Evolutionary conservation across 2,797 vertebrate genomes (phyloP), one percentile per base, ranked within the genome.

Genomic region (Rhynchonycteris naso): DNA sequence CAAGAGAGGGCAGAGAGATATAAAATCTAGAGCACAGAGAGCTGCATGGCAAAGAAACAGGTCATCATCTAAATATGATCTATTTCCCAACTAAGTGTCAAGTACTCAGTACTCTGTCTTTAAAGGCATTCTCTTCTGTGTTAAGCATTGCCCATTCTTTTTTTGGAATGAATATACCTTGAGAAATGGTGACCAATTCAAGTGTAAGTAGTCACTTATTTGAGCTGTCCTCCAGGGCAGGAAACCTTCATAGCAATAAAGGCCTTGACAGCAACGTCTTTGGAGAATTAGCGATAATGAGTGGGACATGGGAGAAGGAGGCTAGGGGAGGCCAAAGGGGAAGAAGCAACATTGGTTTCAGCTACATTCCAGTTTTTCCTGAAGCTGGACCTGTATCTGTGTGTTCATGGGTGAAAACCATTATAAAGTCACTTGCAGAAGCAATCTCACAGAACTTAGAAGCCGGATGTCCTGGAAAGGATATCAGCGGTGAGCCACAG

Each of bases 391-490:
- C 15, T 84, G 10, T 22, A 24, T 66, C 66, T 93, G 65, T 35
- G 4, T 66, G 21, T 80, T 58, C 21, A 88, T n/a, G 5, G 28
- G 11, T 65, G 65, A 78, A 19, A 59, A 10, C 21, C n/a, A 65
- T 71, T 86, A 47, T 63, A 80, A 94, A 88, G 54, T 71, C 83
- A 71, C 91, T 93, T 95, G 7, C 21, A 88, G 87, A 94, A 88
- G 69, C 63, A 82, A 63, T 30, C 16, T 86, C 65, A 85, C 5
- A 52, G 28, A 89, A 24, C n/a, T 90, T 78, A 63, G 72, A 82
- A 92, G 88, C 68, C 78, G 88, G 76, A 88, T 92, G 56, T 90
- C 79, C 76, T 47, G 14, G 66, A 56, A 95, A 93, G 50, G 61
- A 84, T 86, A 35, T 72, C 47, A 86, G 35, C 58, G 65, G 63